A percentile compares a stretch with the other conserved stretches of the same genome.
Conservation (phyloP, 2,888 invertebrate species). For the Spilosoma lubricipeda region DNA sequence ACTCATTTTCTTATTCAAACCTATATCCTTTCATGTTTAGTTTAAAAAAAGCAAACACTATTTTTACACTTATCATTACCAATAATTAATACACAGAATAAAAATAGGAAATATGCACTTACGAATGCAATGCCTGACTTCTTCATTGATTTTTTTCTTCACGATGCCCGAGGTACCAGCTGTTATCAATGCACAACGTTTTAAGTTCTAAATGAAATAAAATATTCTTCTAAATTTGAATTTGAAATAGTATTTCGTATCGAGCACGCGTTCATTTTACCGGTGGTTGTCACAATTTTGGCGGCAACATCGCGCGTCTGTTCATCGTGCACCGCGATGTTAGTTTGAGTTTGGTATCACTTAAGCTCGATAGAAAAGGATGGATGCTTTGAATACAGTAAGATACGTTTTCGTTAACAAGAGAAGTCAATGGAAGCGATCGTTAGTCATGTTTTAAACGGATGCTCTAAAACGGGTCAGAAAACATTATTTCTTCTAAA, state of each 20-base stretch:
- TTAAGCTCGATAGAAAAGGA: constrained; percentile 58
- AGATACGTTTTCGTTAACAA: constrained; percentile 37
- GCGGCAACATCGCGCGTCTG: constrained; percentile 59
- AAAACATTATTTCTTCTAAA: not conserved
- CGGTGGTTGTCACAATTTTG: constrained; percentile 45
- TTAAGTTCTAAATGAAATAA: constrained; percentile 22
- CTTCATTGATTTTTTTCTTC: constrained; percentile 33
- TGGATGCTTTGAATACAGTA: constrained; percentile 50
- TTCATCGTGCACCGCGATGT: constrained; percentile 49
- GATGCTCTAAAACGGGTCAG: not conserved
- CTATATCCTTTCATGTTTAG: not conserved
- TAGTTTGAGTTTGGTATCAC: constrained; percentile 64
- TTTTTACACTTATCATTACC: not conserved
- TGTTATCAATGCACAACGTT: constrained; percentile 33
- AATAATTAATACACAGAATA: not conserved
- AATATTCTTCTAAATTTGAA: constrained; percentile 30
- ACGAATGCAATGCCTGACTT: constrained; percentile 18
- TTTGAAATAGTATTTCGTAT: constrained; percentile 37
- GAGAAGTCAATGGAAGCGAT: not conserved
- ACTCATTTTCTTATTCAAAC: not conserved
- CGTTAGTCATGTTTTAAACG: not conserved
- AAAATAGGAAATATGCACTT: constrained; percentile 4
- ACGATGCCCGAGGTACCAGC: constrained; percentile 24
- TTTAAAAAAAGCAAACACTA: not conserved
- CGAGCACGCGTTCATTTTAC: constrained; percentile 62